These are phyloP conservation scores for Acleris emargana DNA, from an alignment of 2,888 invertebrate species.

Conservation along the genomic window DNA sequence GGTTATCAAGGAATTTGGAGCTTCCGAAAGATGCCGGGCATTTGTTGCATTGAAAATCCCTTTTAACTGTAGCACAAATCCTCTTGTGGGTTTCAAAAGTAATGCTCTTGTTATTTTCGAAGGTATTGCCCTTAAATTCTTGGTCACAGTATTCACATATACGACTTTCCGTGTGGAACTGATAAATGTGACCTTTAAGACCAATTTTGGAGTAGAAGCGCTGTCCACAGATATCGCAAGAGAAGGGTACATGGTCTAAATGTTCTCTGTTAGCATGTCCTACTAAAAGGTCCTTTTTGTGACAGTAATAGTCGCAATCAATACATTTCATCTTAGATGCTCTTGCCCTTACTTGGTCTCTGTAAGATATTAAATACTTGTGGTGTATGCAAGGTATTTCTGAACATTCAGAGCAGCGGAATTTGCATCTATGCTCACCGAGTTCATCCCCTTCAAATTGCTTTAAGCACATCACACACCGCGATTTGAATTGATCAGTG, in stretches of 20 bases:
- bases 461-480: conserved; percentile 55
- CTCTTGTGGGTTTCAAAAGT: conserved; percentile 48
- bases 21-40: conserved; percentile 57
- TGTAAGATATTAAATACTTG: conserved; percentile 54
- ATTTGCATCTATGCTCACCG: conserved; percentile 57
- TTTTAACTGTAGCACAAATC: conserved; percentile 47
- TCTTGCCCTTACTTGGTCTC: conserved; percentile 54
- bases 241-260: conserved; percentile 60
- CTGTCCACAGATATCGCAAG: conserved; percentile 56
- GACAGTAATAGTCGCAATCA: conserved; percentile 60
- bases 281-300: conserved; percentile 56
- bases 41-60: conserved; percentile 46
- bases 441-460: conserved; percentile 48
- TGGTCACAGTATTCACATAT: conserved; percentile 58
- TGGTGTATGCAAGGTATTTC: conserved; percentile 58
- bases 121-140: conserved; percentile 47
- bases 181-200: conserved; percentile 54
- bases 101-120: conserved; percentile 47
- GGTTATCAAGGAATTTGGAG: conserved; percentile 47
- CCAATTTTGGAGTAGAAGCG: conserved; percentile 61
- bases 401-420: conserved; percentile 55
- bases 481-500: conserved; percentile 25
- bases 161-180: conserved; percentile 52
- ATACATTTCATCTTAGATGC: conserved; percentile 51
- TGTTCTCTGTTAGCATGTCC: conserved; percentile 61